Conservation (phyloP, 2,797 vertebrate species). For the Esox lucius region DNA sequence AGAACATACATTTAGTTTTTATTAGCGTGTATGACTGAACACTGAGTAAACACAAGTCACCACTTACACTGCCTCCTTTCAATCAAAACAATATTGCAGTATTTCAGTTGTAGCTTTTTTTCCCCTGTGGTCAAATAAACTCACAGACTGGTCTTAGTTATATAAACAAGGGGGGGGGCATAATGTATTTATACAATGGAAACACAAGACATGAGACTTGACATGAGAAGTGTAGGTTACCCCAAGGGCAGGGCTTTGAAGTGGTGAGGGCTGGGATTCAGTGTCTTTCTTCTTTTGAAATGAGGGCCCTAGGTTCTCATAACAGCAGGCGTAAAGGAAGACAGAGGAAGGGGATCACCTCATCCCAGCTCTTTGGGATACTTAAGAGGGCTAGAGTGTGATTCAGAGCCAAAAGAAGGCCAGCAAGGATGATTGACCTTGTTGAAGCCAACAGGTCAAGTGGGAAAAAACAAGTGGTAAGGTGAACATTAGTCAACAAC, state of each 20-base stretch:
- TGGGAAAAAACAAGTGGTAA: slow-evolving; percentile 51
- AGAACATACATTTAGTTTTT: background rate
- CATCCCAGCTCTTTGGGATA: slow-evolving; percentile 37
- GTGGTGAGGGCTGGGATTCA: slow-evolving; percentile 10
- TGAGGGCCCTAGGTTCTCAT: slow-evolving; percentile 46
- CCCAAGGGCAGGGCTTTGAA: slow-evolving; percentile 14
- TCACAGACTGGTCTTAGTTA: background rate
- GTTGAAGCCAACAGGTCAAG: slow-evolving; percentile 45
- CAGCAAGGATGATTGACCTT: slow-evolving; percentile 57
- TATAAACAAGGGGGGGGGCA: background rate
- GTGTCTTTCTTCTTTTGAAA: slow-evolving; percentile 43
- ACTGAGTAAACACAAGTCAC: background rate
- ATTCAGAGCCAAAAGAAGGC: slow-evolving; percentile 37
- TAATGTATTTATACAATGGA: background rate
- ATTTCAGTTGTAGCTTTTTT: background rate
- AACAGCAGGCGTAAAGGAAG: background rate
- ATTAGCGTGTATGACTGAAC: background rate
- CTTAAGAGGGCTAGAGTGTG: slow-evolving; percentile 47
- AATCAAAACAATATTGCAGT: background rate
- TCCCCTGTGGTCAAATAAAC: too few species aligned
- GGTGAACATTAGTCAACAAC: slow-evolving; percentile 55
- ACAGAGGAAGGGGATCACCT: slow-evolving; percentile 2
- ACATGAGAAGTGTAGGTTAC: background rate
- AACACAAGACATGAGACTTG: background rate
- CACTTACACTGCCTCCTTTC: too few species aligned